These are phyloP conservation scores for Norana najaformis DNA, from an alignment of 2,888 invertebrate species.

Conservation along the genomic window DNA sequence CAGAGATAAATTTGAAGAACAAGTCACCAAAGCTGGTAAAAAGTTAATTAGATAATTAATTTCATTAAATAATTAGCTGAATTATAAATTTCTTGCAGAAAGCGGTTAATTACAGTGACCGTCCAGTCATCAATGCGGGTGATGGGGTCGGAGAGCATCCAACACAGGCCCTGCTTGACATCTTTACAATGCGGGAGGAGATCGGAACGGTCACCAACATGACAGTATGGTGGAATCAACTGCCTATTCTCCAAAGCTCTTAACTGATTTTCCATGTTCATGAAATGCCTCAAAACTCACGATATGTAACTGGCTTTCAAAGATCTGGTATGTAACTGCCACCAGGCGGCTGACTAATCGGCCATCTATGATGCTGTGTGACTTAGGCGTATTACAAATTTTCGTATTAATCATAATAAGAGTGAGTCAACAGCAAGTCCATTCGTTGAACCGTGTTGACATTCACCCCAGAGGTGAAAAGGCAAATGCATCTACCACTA, in stretches of 20 bases:
- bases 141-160: conserved; percentile 79
- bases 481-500: not conserved
- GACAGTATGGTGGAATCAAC: not conserved
- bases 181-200: conserved; percentile 97
- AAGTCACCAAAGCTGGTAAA: not conserved
- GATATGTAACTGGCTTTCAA: not conserved
- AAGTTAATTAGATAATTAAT: not conserved
- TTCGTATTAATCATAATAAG: no score
- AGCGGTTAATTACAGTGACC: conserved; percentile 81
- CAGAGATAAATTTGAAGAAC: not conserved
- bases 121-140: conserved; percentile 95
- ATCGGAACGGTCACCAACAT: conserved; percentile 88
- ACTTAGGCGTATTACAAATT: no score
- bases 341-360: not conserved
- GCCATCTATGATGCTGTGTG: not conserved
- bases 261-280: not conserved
- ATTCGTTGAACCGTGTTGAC: no score
- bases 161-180: conserved; percentile 93
- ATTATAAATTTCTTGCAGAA: conserved; percentile 66
- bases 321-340: not conserved
- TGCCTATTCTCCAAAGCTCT: not conserved
- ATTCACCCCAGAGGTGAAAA: no score
- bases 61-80: not conserved
- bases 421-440: no score
- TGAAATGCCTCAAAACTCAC: not conserved